A percentile compares a stretch with the other conserved stretches of the same genome.
phyloP scores from a whole-genome alignment of 2,113 vertebrate species.

The Picathartes gymnocephalus region DNA sequence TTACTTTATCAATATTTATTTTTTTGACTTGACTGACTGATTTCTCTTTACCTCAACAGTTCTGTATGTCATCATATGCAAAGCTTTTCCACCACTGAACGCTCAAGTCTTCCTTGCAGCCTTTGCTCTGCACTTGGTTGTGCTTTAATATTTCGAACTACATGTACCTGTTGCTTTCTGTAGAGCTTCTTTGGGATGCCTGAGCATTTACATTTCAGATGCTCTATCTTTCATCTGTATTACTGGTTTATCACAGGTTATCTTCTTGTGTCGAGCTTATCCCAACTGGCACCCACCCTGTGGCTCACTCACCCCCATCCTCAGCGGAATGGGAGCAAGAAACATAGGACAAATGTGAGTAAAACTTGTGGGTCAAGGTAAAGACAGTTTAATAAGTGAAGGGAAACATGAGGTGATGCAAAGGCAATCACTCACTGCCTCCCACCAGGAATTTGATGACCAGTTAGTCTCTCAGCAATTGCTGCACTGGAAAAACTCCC shows the following conservation, averaged over 20 bases:
- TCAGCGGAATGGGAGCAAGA: not conserved
- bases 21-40: not conserved
- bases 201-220: not conserved
- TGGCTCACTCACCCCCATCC: fast-evolving
- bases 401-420: not conserved
- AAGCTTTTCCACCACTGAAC: not conserved
- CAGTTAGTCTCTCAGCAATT: not conserved
- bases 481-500: not conserved
- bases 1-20: not conserved
- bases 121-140: not conserved
- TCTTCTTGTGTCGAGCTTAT: not conserved
- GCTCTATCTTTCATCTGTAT: not conserved
- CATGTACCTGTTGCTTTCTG: not conserved
- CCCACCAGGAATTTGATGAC: not conserved
- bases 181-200: not conserved
- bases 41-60: not conserved
- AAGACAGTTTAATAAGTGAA: not conserved
- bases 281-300: not conserved
- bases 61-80: not conserved
- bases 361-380: not conserved
- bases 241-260: not conserved
- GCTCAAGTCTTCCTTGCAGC: not conserved
- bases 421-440: not conserved
- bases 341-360: not conserved
- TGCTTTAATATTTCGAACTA: not conserved